These are phyloP conservation scores for Todiramphus chloris DNA, from an alignment of 2,113 vertebrate species.

Conservation along the genomic window DNA sequence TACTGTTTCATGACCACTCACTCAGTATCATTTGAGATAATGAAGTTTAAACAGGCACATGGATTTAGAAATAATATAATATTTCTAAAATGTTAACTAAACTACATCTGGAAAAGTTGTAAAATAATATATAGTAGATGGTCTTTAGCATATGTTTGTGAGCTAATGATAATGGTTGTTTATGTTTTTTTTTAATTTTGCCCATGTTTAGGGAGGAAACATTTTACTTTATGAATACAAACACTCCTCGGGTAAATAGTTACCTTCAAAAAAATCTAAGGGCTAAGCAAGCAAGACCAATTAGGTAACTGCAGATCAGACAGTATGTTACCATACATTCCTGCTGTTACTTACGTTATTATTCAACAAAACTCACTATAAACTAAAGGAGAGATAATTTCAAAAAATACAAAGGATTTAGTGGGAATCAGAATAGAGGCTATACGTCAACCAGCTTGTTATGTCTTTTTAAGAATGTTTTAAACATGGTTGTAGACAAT, in stretches of 20 bases:
- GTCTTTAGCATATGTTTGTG: constrained; percentile 94
- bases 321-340: constrained; percentile 68
- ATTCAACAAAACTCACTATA: constrained; percentile 82
- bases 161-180: constrained; percentile 96
- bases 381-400: constrained; percentile 81
- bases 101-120: constrained; percentile 93
- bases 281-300: constrained; percentile 76
- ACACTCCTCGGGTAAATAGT: constrained; percentile 76
- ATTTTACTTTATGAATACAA: constrained; percentile 79
- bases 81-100: constrained; percentile 98
- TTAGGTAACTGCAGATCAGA: constrained; percentile 71
- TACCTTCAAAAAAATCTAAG: constrained; percentile 75
- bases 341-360: constrained; percentile 82
- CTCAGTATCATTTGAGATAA: constrained; percentile 99
- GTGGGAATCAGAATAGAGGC: constrained; percentile 72
- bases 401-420: constrained; percentile 75
- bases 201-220: constrained; percentile 76
- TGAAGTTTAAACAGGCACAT: constrained; percentile 99
- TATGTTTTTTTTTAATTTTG: constrained; percentile 86
- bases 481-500: constrained; percentile 57
- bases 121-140: constrained; percentile 98
- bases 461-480: constrained; percentile 53
- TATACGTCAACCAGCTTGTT: constrained; percentile 61
- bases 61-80: constrained; percentile 94
- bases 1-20: constrained; percentile 99